These are phyloP conservation scores for Zonitis immaculata DNA, from an alignment of 2,888 invertebrate genomes.

Conservation along the genomic window DNA sequence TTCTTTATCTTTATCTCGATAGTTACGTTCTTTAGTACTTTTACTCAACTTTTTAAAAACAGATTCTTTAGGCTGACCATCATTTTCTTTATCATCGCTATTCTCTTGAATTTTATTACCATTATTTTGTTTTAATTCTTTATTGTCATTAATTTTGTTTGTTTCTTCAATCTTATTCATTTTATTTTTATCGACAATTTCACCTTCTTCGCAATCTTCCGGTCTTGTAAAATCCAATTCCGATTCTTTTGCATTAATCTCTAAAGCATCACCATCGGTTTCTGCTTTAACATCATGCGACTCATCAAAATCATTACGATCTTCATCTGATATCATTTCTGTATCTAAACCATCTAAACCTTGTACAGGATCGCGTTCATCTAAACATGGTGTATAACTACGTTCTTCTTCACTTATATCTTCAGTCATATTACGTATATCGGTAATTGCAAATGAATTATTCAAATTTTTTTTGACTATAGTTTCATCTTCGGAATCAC, in stretches of 20 bases:
- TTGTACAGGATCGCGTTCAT: conserved; percentile 51
- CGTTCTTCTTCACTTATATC: conserved; percentile 64
- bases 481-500: conserved; percentile 46
- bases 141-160: conserved; percentile 33
- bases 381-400: conserved; percentile 69
- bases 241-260: conserved; percentile 49
- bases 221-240: conserved; percentile 47
- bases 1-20: conserved; percentile 59
- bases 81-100: conserved; percentile 50
- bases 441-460: conserved; percentile 37
- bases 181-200: conserved; percentile 52
- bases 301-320: conserved; percentile 62
- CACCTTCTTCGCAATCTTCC: conserved; percentile 56
- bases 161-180: conserved; percentile 27
- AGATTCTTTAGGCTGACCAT: conserved; percentile 51
- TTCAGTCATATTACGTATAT: conserved; percentile 55
- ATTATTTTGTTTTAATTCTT: conserved; percentile 46
- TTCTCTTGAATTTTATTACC: conserved; percentile 45
- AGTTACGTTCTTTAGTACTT: conserved; percentile 71
- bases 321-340: conserved; percentile 71
- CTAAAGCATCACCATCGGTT: conserved; percentile 48
- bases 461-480: conserved; percentile 34
- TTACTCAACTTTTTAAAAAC: conserved; percentile 78
- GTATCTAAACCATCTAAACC: conserved; percentile 59
- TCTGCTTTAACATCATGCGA: conserved; percentile 46